A percentile compares a stretch with the other conserved stretches of the same genome.
Evolutionary conservation across 2,797 vertebrate species (phyloP).

Genomic region (Tamandua tetradactyla): DNA sequence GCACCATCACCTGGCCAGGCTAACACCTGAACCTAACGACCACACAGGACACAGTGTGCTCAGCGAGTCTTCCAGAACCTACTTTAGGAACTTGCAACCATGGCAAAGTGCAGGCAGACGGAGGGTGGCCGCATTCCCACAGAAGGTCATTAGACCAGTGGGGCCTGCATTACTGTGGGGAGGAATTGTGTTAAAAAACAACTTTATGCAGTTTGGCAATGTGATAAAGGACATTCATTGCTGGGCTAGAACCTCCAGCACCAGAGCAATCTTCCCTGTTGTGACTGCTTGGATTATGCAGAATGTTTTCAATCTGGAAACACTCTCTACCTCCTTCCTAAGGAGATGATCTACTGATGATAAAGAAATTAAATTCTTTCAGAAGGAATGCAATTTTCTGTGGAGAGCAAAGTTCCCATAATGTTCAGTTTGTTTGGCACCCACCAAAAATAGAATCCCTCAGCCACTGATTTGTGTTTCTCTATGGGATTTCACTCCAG

Average conservation of each 20-base stretch:
- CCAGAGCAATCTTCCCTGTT: accelerated
- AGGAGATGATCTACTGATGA: background rate
- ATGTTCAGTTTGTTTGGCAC: background rate
- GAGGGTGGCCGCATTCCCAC: too few species aligned
- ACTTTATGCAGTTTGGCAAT: background rate
- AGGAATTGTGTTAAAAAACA: too few species aligned
- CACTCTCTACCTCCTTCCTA: background rate
- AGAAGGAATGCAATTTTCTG: background rate
- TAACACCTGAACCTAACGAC: too few species aligned
- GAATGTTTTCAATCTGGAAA: background rate
- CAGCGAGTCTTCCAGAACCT: background rate
- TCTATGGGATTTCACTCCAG: background rate
- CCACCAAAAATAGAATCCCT: too few species aligned
- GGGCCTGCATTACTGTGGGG: background rate
- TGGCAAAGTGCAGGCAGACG: too few species aligned
- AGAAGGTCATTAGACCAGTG: background rate
- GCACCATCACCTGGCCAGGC: too few species aligned
- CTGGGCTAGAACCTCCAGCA: too few species aligned
- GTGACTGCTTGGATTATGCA: background rate
- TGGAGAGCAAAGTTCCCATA: background rate
- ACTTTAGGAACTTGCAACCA: background rate
- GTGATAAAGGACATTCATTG: too few species aligned
- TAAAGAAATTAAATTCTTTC: background rate
- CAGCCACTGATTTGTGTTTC: background rate
- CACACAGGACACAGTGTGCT: too few species aligned